Percentiles rank a stretch among this genome's conserved stretches.
Evolutionary conservation across 1,140 invertebrate species (phyloP).

Genomic region (Delia radicum): DNA sequence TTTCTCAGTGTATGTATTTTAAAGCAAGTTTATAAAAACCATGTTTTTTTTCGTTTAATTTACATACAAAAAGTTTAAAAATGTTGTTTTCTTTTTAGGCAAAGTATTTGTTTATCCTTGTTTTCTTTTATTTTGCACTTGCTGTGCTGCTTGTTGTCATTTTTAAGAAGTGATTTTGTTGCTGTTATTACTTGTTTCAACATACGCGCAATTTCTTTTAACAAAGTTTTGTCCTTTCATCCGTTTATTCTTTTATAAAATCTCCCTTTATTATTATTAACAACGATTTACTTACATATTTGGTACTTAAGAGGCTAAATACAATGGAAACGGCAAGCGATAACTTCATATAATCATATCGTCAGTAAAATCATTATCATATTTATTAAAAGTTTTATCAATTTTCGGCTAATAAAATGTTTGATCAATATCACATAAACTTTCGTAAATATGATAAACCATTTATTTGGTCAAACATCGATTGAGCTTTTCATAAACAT

Average conservation of each 20-base stretch:
- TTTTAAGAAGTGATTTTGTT: not conserved
- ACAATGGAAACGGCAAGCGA: no score
- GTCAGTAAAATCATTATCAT: no score
- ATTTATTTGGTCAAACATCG: no score
- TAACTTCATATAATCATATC: no score
- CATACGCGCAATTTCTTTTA: conserved; percentile 6
- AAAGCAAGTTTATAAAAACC: conserved; percentile 5
- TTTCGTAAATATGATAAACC: no score
- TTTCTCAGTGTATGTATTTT: not conserved
- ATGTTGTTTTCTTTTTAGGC: not conserved
- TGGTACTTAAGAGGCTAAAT: no score
- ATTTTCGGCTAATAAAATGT: no score
- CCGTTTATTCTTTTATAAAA: no score
- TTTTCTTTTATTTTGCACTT: conserved; percentile 1
- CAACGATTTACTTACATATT: not conserved
- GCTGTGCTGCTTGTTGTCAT: not conserved
- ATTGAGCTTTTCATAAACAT: no score
- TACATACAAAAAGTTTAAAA: no score
- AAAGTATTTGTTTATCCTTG: not conserved
- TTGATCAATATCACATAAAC: no score
- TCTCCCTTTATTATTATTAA: not conserved
- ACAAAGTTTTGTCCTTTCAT: not conserved
- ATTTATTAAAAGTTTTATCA: no score
- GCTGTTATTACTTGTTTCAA: not conserved
- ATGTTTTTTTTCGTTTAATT: not conserved